phyloP scores from a whole-genome alignment of 1,140 invertebrate species.

The Orius insidiosus region DNA sequence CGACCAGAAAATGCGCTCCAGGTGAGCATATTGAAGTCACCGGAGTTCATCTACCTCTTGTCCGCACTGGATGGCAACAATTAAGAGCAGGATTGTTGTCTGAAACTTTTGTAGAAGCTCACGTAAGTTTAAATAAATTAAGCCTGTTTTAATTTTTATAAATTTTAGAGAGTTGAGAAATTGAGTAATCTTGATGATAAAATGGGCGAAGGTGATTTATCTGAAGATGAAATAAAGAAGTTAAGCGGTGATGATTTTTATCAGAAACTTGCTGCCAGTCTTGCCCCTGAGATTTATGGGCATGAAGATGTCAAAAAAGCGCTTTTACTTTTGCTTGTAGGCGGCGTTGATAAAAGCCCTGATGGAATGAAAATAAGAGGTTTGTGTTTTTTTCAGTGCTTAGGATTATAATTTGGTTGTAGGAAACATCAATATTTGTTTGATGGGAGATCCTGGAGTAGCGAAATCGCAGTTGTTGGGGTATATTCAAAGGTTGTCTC shows the following conservation, averaged over 20 bases:
- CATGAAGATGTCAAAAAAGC: slow-evolving; percentile 98
- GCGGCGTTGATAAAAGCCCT: slow-evolving; percentile 81
- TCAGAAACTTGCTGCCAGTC: slow-evolving; percentile 72
- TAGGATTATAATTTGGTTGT: slow-evolving; percentile 16
- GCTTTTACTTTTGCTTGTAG: slow-evolving; percentile 79
- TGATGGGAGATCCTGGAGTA: slow-evolving; percentile 99
- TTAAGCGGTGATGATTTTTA: slow-evolving; percentile 80
- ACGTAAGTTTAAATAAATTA: slow-evolving; percentile 42
- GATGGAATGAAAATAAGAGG: slow-evolving; percentile 69
- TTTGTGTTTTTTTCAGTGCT: slow-evolving; percentile 10
- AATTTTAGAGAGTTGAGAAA: slow-evolving; percentile 17
- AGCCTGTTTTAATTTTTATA: not conserved
- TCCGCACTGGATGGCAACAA: slow-evolving; percentile 68
- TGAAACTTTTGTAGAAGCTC: slow-evolving; percentile 93
- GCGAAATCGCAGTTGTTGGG: slow-evolving; percentile 94
- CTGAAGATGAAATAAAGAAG: slow-evolving; percentile 59
- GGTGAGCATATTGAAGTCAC: slow-evolving; percentile 88
- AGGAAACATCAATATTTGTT: slow-evolving; percentile 93
- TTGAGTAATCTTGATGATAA: slow-evolving; percentile 41
- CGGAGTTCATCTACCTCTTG: slow-evolving; percentile 78
- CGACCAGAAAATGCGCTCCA: slow-evolving; percentile 72
- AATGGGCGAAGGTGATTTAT: slow-evolving; percentile 47
- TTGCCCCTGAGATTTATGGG: slow-evolving; percentile 98
- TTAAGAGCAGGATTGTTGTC: slow-evolving; percentile 71
- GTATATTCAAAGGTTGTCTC: slow-evolving; percentile 85